Conservation (phyloP, 2,888 invertebrate genomes). For the Tenthredo amoena region DNA sequence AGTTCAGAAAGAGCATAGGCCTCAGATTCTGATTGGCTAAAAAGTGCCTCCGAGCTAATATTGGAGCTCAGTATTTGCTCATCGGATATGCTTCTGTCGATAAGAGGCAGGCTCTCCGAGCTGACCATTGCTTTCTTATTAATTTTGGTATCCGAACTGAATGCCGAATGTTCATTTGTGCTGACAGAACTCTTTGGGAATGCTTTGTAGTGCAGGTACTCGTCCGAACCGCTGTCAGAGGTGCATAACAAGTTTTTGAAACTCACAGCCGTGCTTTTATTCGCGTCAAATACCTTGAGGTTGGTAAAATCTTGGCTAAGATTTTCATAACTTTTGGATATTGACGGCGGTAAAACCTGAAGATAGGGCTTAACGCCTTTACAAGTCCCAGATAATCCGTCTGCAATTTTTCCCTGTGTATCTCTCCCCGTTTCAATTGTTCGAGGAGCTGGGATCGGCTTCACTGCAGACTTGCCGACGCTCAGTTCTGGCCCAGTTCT, state of each 20-base stretch:
- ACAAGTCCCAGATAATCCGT: neutral
- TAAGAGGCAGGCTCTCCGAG: conserved; percentile 54
- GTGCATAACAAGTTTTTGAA: conserved; percentile 68
- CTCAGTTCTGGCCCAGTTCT: neutral
- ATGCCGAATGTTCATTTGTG: neutral
- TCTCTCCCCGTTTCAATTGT: neutral
- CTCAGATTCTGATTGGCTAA: conserved; percentile 64
- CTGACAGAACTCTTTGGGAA: conserved; percentile 58
- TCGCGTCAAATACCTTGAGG: conserved; percentile 61
- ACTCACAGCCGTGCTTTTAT: conserved; percentile 69
- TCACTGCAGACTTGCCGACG: neutral
- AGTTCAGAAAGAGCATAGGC: conserved; percentile 61
- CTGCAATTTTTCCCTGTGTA: neutral
- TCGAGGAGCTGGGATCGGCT: conserved; percentile 28
- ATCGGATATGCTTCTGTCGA: conserved; percentile 64
- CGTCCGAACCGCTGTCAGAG: conserved; percentile 70
- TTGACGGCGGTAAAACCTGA: neutral
- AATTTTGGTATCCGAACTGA: conserved; percentile 43
- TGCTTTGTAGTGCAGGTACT: conserved; percentile 68
- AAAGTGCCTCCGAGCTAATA: conserved; percentile 63
- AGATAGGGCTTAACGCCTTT: neutral
- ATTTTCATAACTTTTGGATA: conserved; percentile 53
- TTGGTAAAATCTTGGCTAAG: conserved; percentile 56
- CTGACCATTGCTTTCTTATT: conserved; percentile 45
- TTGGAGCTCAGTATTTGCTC: conserved; percentile 67